phyloP scores from a whole-genome alignment of 2,113 vertebrate species.

The Nycticebus coucang region DNA sequence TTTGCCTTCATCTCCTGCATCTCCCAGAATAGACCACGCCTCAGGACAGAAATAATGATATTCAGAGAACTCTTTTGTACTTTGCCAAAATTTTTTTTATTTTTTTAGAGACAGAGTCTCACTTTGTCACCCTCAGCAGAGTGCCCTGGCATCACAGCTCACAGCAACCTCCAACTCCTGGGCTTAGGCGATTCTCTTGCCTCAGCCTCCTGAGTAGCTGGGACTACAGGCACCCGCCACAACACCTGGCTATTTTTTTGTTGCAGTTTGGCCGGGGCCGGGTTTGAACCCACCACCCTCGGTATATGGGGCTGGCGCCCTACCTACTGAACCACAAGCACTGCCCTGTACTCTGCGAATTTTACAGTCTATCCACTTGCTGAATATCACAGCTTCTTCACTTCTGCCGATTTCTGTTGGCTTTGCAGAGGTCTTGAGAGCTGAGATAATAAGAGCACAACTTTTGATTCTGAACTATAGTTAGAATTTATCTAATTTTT shows the following conservation, averaged over 20 bases:
- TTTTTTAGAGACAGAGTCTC: no score
- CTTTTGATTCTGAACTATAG: neutral
- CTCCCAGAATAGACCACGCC: neutral
- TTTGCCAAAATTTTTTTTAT: neutral
- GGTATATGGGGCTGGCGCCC: no score
- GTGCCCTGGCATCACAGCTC: no score
- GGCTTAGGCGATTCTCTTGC: no score
- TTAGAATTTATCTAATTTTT: conserved; percentile 32
- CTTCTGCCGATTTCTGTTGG: neutral
- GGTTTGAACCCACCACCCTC: no score
- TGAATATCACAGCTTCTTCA: neutral
- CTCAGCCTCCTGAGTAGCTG: no score
- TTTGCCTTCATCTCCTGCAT: neutral
- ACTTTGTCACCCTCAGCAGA: no score
- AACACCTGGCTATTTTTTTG: no score
- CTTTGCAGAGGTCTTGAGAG: neutral
- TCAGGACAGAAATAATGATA: neutral
- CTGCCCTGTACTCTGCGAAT: neutral
- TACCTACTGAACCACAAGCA: no score
- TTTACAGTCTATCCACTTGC: neutral
- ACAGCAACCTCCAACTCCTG: no score
- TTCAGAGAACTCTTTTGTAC: neutral
- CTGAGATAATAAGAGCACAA: neutral
- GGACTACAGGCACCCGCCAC: no score
- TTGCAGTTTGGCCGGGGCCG: no score